phyloP scores from a whole-genome alignment of 37 sponge, comb jelly and placozoan species.

The Bolinopsis microptera region DNA sequence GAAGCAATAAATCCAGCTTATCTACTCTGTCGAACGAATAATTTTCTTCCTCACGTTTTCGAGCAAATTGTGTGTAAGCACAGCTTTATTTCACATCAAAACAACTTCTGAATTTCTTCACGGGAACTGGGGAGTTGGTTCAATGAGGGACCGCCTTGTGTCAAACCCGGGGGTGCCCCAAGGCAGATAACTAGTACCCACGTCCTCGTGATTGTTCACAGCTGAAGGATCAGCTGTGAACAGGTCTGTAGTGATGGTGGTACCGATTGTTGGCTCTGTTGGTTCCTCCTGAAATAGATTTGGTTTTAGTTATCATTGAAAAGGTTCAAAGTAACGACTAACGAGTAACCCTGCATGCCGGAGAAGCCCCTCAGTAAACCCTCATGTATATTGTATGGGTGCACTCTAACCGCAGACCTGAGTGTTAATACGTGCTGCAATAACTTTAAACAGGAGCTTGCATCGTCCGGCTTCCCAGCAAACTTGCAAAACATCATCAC shows the following conservation, averaged over 20 bases:
- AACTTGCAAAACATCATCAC: not conserved
- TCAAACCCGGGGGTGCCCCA: constrained; percentile 50
- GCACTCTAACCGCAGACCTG: not conserved
- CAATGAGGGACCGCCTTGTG: constrained; percentile 30
- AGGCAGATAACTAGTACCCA: constrained; percentile 6
- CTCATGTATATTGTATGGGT: not conserved
- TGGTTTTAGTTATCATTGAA: not conserved
- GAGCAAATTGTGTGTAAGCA: not conserved
- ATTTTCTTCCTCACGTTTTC: not conserved
- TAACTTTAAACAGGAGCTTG: not conserved
- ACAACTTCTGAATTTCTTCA: not conserved
- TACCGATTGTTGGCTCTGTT: constrained; percentile 30
- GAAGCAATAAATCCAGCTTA: not conserved
- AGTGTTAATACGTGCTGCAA: not conserved
- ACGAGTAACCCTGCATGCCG: not conserved
- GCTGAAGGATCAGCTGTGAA: constrained; percentile 39
- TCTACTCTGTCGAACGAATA: not conserved
- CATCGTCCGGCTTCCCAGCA: not conserved
- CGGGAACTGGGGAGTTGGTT: constrained; percentile 29
- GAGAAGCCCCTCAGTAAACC: not conserved
- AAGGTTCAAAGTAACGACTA: too few relatives aligned
- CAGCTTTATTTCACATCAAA: not conserved
- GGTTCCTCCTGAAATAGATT: constrained; percentile 33
- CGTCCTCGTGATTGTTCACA: not conserved
- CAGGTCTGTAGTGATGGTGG: constrained; percentile 32